Percentiles rank a stretch among this genome's conserved stretches.
These are phyloP conservation scores for Haemorhous mexicanus DNA, from an alignment of 2,113 vertebrate genomes.

Conservation along the genomic window DNA sequence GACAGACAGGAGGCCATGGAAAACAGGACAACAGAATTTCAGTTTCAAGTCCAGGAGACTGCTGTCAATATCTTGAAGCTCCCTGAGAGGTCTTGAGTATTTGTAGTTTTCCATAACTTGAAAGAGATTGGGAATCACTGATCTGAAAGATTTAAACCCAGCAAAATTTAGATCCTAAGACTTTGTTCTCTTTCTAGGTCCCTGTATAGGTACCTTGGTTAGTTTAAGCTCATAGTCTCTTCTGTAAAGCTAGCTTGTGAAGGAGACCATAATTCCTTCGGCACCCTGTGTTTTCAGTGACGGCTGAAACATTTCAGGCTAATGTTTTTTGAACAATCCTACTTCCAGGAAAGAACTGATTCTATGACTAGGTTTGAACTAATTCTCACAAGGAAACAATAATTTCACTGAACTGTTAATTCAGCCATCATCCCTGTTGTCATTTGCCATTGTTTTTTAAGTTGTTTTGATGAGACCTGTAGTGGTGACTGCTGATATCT, in stretches of 20 bases:
- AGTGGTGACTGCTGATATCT: not conserved
- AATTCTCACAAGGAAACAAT: not conserved
- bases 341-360: not conserved
- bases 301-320: not conserved
- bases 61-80: not conserved
- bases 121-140: not conserved
- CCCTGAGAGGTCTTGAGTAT: not conserved
- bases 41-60: not conserved
- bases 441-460: not conserved
- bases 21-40: not conserved
- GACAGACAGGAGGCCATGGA: not conserved
- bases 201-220: not conserved
- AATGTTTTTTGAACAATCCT: not conserved
- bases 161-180: not conserved
- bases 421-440: not conserved
- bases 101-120: not conserved
- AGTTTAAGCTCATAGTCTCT: not conserved
- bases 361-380: not conserved
- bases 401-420: not conserved
- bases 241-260: not conserved
- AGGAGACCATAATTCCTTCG: not conserved
- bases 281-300: not conserved
- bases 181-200: not conserved
- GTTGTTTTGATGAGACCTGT: not conserved
- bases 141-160: not conserved